phyloP scores from a whole-genome alignment of 2,888 invertebrate genomes.

The Tinea semifulvella region DNA sequence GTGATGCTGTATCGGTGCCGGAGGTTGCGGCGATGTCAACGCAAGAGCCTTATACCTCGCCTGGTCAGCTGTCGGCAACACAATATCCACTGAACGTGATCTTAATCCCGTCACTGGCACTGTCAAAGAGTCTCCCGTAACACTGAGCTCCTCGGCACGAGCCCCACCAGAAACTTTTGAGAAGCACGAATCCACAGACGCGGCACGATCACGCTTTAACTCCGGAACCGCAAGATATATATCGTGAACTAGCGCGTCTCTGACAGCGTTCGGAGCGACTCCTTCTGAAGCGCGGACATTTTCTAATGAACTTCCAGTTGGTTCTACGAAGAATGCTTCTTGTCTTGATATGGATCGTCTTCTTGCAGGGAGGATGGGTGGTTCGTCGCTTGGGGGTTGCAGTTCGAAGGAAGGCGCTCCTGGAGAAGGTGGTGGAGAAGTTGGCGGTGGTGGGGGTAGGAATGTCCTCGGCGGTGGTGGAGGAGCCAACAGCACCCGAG shows the following conservation, averaged over 20 bases:
- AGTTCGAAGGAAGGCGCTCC: constrained; percentile 67
- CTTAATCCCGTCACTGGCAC: constrained; percentile 79
- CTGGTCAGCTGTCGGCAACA: constrained; percentile 85
- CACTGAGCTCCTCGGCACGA: constrained; percentile 76
- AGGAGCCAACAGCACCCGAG: constrained; percentile 70
- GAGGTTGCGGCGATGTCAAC: constrained; percentile 64
- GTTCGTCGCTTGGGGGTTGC: constrained; percentile 59
- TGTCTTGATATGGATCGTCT: constrained; percentile 82
- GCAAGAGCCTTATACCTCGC: constrained; percentile 86
- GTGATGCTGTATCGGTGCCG: constrained; percentile 26
- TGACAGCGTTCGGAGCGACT: constrained; percentile 33
- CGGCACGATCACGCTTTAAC: constrained; percentile 83
- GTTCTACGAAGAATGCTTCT: constrained; percentile 83
- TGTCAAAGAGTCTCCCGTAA: constrained; percentile 67
- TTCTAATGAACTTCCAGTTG: constrained; percentile 75
- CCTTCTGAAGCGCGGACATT: constrained; percentile 69
- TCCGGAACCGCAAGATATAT: constrained; percentile 85
- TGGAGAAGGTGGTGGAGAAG: constrained; percentile 63
- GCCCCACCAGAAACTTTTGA: constrained; percentile 77
- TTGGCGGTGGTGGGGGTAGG: constrained; percentile 36
- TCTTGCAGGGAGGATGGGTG: constrained; percentile 56
- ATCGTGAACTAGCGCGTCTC: constrained; percentile 68
- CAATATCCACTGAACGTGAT: constrained; percentile 88
- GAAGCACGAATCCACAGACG: constrained; percentile 89
- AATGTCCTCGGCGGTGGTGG: constrained; percentile 50